Evolutionary conservation across 2,797 vertebrate genomes (phyloP), one percentile per base, ranked within the genome.

Genomic region (Coranthus polyacanthus): DNA sequence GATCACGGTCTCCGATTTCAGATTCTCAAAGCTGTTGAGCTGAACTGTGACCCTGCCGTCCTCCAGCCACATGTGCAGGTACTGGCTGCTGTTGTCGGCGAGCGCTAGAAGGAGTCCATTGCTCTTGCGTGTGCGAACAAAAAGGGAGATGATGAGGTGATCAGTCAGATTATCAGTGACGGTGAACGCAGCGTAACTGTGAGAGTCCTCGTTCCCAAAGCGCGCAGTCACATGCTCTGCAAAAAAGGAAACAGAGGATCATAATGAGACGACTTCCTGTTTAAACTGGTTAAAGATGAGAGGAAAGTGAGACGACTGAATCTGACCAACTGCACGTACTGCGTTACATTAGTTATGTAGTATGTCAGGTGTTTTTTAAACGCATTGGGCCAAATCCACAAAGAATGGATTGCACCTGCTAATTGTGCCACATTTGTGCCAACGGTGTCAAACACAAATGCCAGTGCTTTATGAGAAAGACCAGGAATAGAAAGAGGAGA

Each of bases 201-300:
- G 64, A 3, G 85, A 88, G 83, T 95, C 93, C 12, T 94, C 92
- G 0, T 78, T 90, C 53, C 96, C 97, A 71, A 98, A 98, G 61
- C 95, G 93, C 7, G 93, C 96, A 0, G 94, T 82, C 65, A 94
- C 83, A 12, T 95, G 93, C 72, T 96, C 97, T 99, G 72, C 6
- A 75, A 52, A 71, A 51, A 66, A 0, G 41, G 21, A 38, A 5
- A 8, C n/a, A n/a, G n/a, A n/a, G n/a, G n/a, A n/a, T 16, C 0
- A 9, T 24, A 8, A 34, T 22, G 1, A 56, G 15, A 59, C 2
- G 8, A n/a, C 4, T 39, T n/a, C 3, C 24, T 26, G 6, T 26
- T 26, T 3, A 26, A n/a, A n/a, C n/a, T n/a, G n/a, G n/a, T n/a
- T n/a, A n/a, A n/a, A n/a, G n/a, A n/a, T n/a, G n/a, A n/a, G n/a